Evolutionary conservation across 2,888 invertebrate species (phyloP).

Genomic region (Acleris laterana): DNA sequence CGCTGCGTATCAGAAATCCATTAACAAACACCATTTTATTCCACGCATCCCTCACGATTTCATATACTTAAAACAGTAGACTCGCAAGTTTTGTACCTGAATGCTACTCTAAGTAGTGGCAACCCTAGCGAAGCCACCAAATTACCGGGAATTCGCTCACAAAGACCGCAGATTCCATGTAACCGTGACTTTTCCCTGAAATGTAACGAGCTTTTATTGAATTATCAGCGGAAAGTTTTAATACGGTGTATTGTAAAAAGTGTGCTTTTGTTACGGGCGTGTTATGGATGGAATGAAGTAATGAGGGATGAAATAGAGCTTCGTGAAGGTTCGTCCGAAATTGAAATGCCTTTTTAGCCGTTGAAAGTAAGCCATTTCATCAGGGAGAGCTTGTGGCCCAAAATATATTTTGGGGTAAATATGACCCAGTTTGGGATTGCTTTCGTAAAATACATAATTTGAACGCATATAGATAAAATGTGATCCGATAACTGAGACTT

Average conservation of each 20-base stretch:
- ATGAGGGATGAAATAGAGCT: no score
- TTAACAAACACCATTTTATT: conserved; percentile 21
- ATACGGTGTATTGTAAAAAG: conserved; percentile 25
- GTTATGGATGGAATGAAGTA: no score
- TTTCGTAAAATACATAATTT: no score
- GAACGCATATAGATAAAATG: no score
- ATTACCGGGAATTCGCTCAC: conserved; percentile 57
- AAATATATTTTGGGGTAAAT: no score
- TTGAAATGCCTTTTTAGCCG: no score
- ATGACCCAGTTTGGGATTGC: no score
- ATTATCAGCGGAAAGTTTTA: conserved; percentile 46
- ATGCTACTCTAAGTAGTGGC: conserved; percentile 8
- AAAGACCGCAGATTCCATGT: conserved; percentile 58
- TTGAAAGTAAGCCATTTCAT: no score
- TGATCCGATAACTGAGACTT: no score
- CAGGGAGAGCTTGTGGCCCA: no score
- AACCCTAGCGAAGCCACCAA: conserved; percentile 41
- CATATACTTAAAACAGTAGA: conserved; percentile 9
- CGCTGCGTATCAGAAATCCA: conserved; percentile 27
- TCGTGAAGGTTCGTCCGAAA: no score
- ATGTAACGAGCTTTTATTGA: conserved; percentile 64
- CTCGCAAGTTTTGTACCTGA: background rate
- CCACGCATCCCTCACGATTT: conserved; percentile 1
- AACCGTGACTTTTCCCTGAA: conserved; percentile 48
- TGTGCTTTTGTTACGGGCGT: conserved; percentile 11